Conservation (phyloP, 92 coral and sea anemone genomes). For the Actinostola sp. region DNA sequence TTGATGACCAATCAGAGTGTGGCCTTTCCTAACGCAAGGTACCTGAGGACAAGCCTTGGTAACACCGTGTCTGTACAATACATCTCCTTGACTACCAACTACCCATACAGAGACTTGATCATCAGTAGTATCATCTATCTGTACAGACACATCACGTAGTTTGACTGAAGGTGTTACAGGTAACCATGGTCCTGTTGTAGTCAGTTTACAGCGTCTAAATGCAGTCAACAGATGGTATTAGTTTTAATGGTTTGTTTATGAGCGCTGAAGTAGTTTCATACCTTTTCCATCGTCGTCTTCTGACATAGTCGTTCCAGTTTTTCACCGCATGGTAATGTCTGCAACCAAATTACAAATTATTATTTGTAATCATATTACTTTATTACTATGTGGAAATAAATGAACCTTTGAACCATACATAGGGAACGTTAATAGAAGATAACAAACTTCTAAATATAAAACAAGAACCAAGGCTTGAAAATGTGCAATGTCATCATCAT, state of each 20-base stretch:
- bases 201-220: slow-evolving; percentile 73
- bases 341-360: too few relatives aligned
- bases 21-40: neutral
- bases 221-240: neutral
- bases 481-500: too few relatives aligned
- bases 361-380: too few relatives aligned
- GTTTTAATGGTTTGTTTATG: too few relatives aligned
- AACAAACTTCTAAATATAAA: too few relatives aligned
- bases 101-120: slow-evolving; percentile 86
- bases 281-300: slow-evolving; percentile 95
- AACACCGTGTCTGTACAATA: slow-evolving; percentile 84
- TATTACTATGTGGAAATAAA: too few relatives aligned
- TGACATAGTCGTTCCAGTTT: slow-evolving; percentile 84
- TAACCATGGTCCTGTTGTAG: slow-evolving; percentile 95
- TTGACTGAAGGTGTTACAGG: slow-evolving; percentile 76
- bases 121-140: slow-evolving; percentile 62
- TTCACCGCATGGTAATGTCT: slow-evolving; percentile 86
- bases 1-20: too few relatives aligned
- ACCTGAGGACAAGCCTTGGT: slow-evolving; percentile 85
- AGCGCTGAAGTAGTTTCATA: neutral
- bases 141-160: slow-evolving; percentile 82
- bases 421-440: too few relatives aligned
- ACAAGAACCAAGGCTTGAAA: too few relatives aligned
- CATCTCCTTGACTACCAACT: slow-evolving; percentile 86
- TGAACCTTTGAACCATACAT: too few relatives aligned